Evolutionary conservation across 2,888 invertebrate species (phyloP).

Genomic region (Conomelus anceps): DNA sequence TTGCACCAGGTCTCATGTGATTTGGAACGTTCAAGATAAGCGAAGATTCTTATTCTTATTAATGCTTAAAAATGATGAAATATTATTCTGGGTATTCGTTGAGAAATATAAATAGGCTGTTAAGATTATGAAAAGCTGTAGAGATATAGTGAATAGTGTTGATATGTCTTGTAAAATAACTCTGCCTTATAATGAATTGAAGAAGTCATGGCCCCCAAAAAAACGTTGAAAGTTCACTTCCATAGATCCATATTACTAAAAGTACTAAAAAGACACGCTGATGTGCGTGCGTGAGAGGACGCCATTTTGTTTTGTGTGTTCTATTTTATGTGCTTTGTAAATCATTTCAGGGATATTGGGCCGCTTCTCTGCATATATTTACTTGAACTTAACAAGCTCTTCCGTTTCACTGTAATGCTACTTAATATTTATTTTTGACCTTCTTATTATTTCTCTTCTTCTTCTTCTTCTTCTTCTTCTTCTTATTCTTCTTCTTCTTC

Average conservation of each 20-base stretch:
- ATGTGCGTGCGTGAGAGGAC: background rate
- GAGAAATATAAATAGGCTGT: background rate
- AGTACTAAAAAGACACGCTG: background rate
- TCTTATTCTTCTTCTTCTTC: too few species aligned
- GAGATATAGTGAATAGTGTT: background rate
- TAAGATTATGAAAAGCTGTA: background rate
- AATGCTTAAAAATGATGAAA: too few species aligned
- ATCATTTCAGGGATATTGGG: background rate
- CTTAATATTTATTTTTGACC: too few species aligned
- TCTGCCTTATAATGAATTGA: background rate
- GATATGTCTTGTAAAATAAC: background rate
- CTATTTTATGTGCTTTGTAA: background rate
- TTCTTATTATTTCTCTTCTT: too few species aligned
- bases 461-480: too few species aligned
- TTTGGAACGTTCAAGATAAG: too few species aligned
- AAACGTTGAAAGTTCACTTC: background rate
- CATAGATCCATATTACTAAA: background rate
- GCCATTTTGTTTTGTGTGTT: background rate
- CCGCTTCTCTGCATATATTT: background rate
- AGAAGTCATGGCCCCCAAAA: background rate
- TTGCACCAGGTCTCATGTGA: too few species aligned
- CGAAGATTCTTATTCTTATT: too few species aligned
- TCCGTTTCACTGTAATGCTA: background rate
- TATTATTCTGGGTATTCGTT: background rate
- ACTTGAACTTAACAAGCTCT: background rate